phyloP scores from a whole-genome alignment of 2,113 vertebrate species.

The Petroica traversi region DNA sequence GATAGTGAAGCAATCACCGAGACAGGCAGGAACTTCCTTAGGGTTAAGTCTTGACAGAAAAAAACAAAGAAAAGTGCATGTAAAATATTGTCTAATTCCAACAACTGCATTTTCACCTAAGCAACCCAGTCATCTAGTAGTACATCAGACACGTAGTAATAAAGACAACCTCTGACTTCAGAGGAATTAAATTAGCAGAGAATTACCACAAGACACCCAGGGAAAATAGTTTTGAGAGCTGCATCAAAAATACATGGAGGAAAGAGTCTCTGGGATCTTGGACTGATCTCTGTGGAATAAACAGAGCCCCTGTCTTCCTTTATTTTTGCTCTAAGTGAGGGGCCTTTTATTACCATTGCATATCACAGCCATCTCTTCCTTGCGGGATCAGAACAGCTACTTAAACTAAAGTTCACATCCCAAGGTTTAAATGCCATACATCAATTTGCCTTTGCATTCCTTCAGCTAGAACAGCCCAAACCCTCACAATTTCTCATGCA shows the following conservation, averaged over 20 bases:
- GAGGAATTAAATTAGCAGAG: neutral
- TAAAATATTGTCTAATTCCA: neutral
- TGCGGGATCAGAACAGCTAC: neutral
- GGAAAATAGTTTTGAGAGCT: neutral
- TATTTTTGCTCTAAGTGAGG: neutral
- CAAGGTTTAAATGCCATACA: neutral
- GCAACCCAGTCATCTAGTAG: neutral
- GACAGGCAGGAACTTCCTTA: neutral
- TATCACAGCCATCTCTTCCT: neutral
- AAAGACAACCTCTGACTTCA: neutral
- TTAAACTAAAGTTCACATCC: neutral
- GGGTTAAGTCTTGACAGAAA: neutral
- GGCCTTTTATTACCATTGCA: neutral
- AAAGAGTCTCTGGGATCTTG: neutral
- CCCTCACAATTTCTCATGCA: neutral
- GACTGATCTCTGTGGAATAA: neutral
- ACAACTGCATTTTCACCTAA: neutral
- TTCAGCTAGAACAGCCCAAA: neutral
- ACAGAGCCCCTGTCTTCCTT: neutral
- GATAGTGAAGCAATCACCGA: neutral
- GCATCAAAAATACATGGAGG: neutral
- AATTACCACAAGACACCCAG: neutral
- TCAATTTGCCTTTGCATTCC: neutral
- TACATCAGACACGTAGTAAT: neutral
- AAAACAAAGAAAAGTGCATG: neutral